Conservation (phyloP, 2,113 vertebrate genomes). For the Excalfactoria chinensis region DNA sequence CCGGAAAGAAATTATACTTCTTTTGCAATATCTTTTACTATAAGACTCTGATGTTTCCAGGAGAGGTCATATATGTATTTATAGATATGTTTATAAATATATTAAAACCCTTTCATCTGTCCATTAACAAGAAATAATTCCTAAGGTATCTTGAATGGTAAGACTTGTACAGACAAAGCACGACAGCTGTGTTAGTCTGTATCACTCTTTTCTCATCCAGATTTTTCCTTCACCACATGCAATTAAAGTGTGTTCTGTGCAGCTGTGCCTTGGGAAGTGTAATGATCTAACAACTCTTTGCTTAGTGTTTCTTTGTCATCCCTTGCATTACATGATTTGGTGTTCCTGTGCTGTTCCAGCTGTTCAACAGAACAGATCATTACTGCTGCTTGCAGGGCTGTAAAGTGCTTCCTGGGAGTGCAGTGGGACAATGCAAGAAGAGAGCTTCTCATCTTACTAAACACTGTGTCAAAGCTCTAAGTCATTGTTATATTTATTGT, state of each 20-base stretch:
- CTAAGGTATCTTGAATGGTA: not conserved
- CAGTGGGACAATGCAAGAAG: not conserved
- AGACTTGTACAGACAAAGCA: not conserved
- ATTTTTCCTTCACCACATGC: not conserved
- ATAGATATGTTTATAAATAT: not conserved
- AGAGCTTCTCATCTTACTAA: accelerated
- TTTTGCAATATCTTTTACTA: not conserved
- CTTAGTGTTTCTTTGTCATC: not conserved
- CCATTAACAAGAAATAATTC: not conserved
- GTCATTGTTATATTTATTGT: not conserved
- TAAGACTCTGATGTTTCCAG: not conserved
- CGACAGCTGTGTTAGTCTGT: not conserved
- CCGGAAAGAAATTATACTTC: not conserved
- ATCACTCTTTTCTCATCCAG: not conserved
- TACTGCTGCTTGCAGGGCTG: not conserved
- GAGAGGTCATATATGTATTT: not conserved
- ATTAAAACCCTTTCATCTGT: not conserved
- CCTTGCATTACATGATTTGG: not conserved
- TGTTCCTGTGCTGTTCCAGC: not conserved
- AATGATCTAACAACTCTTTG: not conserved
- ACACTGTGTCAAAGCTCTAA: not conserved
- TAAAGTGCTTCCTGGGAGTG: not conserved
- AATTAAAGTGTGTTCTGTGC: not conserved
- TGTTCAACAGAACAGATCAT: not conserved
- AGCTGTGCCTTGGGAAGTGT: not conserved